Evolutionary conservation across 2,113 vertebrate species (phyloP).

Genomic region (Chloroceryle aenea): DNA sequence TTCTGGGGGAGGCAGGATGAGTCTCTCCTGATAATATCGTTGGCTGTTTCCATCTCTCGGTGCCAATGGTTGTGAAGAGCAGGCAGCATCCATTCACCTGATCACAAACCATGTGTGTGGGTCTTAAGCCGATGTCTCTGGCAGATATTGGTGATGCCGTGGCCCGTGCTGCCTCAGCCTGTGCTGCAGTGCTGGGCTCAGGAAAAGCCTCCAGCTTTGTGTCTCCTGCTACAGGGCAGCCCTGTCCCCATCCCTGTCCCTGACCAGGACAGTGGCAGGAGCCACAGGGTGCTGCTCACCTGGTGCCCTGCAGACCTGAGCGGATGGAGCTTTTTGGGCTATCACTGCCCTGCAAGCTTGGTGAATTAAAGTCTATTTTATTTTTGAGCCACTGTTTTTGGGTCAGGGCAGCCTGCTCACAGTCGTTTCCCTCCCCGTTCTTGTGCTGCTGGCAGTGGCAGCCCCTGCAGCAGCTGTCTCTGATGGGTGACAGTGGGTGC

Average conservation of each 20-base stretch:
- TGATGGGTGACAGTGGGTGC: neutral
- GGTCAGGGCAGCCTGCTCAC: accelerated
- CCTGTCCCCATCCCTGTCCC: neutral
- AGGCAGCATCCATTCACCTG: neutral
- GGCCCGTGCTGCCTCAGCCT: neutral
- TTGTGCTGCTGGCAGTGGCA: accelerated
- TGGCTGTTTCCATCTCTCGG: neutral
- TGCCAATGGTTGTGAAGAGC: accelerated
- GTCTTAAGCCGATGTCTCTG: neutral
- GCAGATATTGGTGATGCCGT: accelerated
- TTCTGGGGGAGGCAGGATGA: neutral
- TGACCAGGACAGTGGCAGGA: neutral
- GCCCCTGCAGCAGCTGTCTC: accelerated
- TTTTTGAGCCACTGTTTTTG: neutral
- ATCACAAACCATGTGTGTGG: accelerated
- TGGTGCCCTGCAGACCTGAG: accelerated
- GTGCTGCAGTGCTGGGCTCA: neutral
- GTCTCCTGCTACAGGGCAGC: neutral
- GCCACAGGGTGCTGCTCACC: neutral
- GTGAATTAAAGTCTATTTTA: neutral
- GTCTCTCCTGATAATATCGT: neutral
- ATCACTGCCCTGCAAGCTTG: accelerated
- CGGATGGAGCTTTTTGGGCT: accelerated
- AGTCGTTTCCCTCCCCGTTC: accelerated
- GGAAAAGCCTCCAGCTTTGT: neutral